Base-by-base conservation (phyloP, 2,113 vertebrate species). In the Sakesphorus luctuosus region DNA sequence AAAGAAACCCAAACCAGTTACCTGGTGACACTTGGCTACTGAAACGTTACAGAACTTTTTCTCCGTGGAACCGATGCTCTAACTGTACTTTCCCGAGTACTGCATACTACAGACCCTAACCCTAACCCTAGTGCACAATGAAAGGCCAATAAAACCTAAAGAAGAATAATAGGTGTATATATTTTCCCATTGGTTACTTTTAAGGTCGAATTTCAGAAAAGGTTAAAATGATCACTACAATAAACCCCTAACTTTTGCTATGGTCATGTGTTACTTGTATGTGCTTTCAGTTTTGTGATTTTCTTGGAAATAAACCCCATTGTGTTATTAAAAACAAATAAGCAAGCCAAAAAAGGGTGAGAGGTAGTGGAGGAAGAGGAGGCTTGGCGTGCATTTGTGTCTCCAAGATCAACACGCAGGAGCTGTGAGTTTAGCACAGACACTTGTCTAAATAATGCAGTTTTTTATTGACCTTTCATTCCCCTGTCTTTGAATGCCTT, bases 21-120 rank as follows among this genome's bases (percentile, higher is more conserved):
- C 47, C 44, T 97, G 88, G 78, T 97, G 97, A 96, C 97, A 93
- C 88, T 87, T 86, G 87, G 89, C 94, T 97, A 72, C 91, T 36
- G 17, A 97, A 96, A 97, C 97, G 61, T 97, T 95, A 94, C 63
- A 62, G 78, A 58, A 58, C n/a, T 52, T 75, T 71, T 84, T 95
- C 29, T 92, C 31, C 73, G 68, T 97, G 81, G 97, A 97, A 92
- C 87, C 87, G 73, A 87, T 94, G 89, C 97, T 98, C 58, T 88
- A 86, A 61, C 88, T 87, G 73, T 91, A 84, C 47, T 5, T 92
- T 96, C 67, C 40, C 73, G 90, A 87, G 80, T 38, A 18, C 59
- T 79, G 49, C 79, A 29, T 47, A n/a, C 46, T 58, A 18, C 35
- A n/a, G n/a, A n/a, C n/a, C n/a, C n/a, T n/a, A n/a, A n/a, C n/a